A percentile compares a stretch with the other conserved stretches of the same genome.
Conservation (phyloP, 2,113 vertebrate species). For the Sinocyclocheilus anophthalmus region DNA sequence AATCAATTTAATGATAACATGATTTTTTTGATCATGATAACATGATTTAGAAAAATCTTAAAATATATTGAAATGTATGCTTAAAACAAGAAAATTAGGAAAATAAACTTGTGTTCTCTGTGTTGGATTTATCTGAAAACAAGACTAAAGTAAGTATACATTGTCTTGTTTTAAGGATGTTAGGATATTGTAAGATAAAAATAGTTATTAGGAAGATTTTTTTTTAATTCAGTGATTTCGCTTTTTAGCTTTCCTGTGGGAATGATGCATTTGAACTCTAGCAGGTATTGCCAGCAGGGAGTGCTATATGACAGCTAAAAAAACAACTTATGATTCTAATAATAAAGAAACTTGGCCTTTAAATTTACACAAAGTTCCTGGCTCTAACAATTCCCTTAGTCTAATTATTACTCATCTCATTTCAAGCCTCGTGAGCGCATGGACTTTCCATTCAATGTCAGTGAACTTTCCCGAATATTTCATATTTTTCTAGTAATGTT, state of each 20-base stretch:
- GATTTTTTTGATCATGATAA: too few species aligned
- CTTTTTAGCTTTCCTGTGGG: neutral
- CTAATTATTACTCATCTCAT: neutral
- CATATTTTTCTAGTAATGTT: neutral
- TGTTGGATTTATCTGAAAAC: too few species aligned
- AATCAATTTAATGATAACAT: too few species aligned
- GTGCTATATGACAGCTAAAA: conserved; percentile 17
- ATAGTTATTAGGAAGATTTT: neutral
- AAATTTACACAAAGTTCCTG: neutral
- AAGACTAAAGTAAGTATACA: too few species aligned
- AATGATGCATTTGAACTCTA: neutral
- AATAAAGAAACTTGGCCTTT: too few species aligned
- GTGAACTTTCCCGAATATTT: neutral
- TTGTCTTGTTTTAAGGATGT: neutral
- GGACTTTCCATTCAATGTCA: neutral
- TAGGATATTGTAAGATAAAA: neutral
- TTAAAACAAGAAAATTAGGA: too few species aligned
- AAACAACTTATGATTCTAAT: neutral
- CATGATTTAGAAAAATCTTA: too few species aligned
- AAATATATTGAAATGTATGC: too few species aligned
- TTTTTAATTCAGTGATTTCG: neutral
- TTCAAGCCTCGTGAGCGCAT: neutral
- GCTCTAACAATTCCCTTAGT: neutral
- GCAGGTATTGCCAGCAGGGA: conserved; percentile 35
- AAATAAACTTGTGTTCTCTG: too few species aligned